Evolutionary conservation across 2,113 vertebrate species (phyloP), one percentile per base, ranked within the genome.

Genomic region (Xenopus borealis): DNA sequence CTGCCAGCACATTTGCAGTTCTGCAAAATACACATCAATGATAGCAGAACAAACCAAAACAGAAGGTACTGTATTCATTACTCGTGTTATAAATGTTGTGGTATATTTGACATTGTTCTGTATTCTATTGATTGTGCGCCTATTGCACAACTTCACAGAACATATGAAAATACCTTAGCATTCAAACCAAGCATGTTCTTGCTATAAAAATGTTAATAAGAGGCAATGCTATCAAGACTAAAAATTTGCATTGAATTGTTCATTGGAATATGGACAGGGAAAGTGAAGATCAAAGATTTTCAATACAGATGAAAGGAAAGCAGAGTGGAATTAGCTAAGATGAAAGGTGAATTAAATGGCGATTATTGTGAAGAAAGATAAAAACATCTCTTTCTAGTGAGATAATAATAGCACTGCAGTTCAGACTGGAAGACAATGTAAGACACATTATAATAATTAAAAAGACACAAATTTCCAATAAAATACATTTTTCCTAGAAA

Each of bases 351-450:
- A 77, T 57, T 77, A 77, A 77, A 69, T 47, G 12, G 66, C 67
- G 16, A 77, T 77, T 77, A 77, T 70, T 77, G 74, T 65, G 66
- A 64, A 47, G 14, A 63, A 70, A 76, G 66, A 76, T 70, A 70
- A 70, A 63, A 46, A 64, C 30, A 12, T 45, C 66, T 68, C 45
- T 57, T 40, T 67, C 53, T 68, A 61, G 55, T 40, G 23, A 55
- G 59, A 77, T 77, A 64, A 77, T 77, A 70, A 77, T 64, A 69
- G 47, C 23, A 46, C 59, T 57, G 67, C 44, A 57, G 67, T 20
- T 59, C 30, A 69, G 66, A 18, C 27, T 17, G 19, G 44, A 61
- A 33, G 57, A 75, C 52, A 55, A 59, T 45, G n/a, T 45, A 27
- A 62, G 23, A 46, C 47, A 45, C 17, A 57, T 69, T 69, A 53